Conservation (phyloP, 2,113 vertebrate species). For the Bettongia penicillata region DNA sequence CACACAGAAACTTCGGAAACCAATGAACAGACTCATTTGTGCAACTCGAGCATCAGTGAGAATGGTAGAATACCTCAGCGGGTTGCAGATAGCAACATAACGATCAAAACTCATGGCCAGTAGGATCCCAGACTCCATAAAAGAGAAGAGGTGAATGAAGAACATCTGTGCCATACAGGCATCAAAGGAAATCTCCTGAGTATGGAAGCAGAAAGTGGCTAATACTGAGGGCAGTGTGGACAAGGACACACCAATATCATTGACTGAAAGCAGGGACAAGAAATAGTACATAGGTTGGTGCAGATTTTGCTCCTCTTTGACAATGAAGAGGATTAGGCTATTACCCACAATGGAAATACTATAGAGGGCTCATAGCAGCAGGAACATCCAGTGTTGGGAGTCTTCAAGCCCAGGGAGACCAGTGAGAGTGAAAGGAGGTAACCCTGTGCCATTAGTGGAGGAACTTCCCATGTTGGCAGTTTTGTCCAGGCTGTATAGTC, state of each 20-base stretch:
- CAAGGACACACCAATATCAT: neutral
- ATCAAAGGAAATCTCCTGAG: neutral
- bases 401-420: slow-evolving; percentile 9
- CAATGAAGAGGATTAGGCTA: neutral
- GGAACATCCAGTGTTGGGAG: slow-evolving; percentile 21
- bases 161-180: slow-evolving; percentile 21
- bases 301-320: neutral
- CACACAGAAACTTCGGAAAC: neutral
- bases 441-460: slow-evolving; percentile 19
- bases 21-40: neutral
- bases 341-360: slow-evolving; percentile 8
- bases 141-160: neutral
- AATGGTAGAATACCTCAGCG: neutral
- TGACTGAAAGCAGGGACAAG: slow-evolving; percentile 23
- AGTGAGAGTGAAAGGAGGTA: neutral
- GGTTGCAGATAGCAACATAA: slow-evolving; percentile 28
- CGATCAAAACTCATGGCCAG: slow-evolving; percentile 12
- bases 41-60: neutral
- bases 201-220: slow-evolving; percentile 9
- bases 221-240: slow-evolving; percentile 6
- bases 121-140: slow-evolving; percentile 9
- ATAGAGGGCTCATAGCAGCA: neutral
- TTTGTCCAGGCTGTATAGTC: neutral
- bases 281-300: slow-evolving; percentile 26
- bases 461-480: slow-evolving; percentile 24